Evolutionary conservation across 1,140 invertebrate genomes (phyloP), one percentile per base, ranked within the genome.

Genomic region (Schlechtendalia chinensis): DNA sequence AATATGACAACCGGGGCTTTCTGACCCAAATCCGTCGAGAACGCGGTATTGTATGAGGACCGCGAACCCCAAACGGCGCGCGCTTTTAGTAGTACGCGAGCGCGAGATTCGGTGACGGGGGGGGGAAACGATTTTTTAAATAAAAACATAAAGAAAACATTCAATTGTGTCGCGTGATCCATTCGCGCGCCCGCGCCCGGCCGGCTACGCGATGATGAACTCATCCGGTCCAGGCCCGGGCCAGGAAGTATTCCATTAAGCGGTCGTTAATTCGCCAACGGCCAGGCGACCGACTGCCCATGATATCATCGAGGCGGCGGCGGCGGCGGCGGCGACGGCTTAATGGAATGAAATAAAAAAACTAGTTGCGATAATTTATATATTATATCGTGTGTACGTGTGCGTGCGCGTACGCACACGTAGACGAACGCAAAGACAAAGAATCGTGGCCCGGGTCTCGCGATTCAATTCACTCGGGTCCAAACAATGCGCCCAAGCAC

Each of bases 201-300:
- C 29, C 8, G 39, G 39, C 56, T 22, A 61, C 32, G 8, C 32
- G 22, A 29, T 79, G 75, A 79, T 79, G 75, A 79, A 79, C 56
- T 79, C 75, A 79, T 79, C 75, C 75, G 75, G 75, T 79, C 75
- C 58, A 63, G 58, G 58, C 32, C 32, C 54, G 24, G 5, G 58
- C 74, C 47, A 79, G 75, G 75, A 79, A 79, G 22, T 50, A 54
- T 61, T 79, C 58, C 75, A 79, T 79, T 79, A 79, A 79, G 58
- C 75, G 58, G 45, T 79, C 75, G 58, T 79, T 79, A 79, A 79
- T 79, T 79, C 58, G 75, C 75, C 75, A 77, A 77, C 74, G 72
- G n/a, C 74, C 27, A 24, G 39, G 32, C 56, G 24, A 79, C 39
- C 56, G 24, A 79, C 39, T 63, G 72, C 19, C 54, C 22, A 75